Conservation (phyloP, 2,113 vertebrate species). For the Osmerus mordax region DNA sequence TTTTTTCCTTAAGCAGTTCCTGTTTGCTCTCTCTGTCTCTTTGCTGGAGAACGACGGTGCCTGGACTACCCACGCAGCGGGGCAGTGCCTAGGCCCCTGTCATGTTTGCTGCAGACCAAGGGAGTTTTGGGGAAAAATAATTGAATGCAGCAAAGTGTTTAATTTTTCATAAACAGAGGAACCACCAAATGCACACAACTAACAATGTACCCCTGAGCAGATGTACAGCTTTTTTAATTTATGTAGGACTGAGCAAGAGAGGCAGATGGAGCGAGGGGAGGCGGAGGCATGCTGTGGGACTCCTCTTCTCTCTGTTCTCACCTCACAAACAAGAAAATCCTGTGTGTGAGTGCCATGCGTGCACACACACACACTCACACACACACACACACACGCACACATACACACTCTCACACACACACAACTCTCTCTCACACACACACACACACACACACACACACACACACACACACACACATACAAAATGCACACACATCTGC, state of each 20-base stretch:
- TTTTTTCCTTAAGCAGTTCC: constrained; percentile 36
- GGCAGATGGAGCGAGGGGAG: constrained; percentile 72
- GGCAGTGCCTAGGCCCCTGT: constrained; percentile 43
- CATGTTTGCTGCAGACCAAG: constrained; percentile 36
- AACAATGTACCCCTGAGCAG: constrained; percentile 72
- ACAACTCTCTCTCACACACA: constrained; percentile 42
- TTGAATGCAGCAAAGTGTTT: constrained; percentile 66
- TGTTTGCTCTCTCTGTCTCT: constrained; percentile 19
- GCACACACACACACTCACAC: constrained; percentile 51
- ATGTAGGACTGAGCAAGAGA: constrained; percentile 66
- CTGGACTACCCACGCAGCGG: constrained; percentile 33
- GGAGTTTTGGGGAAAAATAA: constrained; percentile 52
- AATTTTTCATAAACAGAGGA: constrained; percentile 74
- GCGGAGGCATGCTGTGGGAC: constrained; percentile 70
- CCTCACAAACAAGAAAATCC: constrained; percentile 67
- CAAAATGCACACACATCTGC: constrained; percentile 24
- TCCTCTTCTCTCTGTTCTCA: constrained; percentile 67
- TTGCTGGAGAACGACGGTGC: constrained; percentile 26
- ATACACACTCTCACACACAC: constrained; percentile 32
- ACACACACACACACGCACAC: constrained; percentile 51
- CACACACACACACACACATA: too few relatives aligned
- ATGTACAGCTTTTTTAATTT: constrained; percentile 71
- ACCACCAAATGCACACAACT: constrained; percentile 64
- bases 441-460: constrained; percentile 17
- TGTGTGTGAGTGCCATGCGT: constrained; percentile 58